These are phyloP conservation scores for Thymelicus sylvestris DNA, from an alignment of 2,888 invertebrate genomes.

Conservation along the genomic window DNA sequence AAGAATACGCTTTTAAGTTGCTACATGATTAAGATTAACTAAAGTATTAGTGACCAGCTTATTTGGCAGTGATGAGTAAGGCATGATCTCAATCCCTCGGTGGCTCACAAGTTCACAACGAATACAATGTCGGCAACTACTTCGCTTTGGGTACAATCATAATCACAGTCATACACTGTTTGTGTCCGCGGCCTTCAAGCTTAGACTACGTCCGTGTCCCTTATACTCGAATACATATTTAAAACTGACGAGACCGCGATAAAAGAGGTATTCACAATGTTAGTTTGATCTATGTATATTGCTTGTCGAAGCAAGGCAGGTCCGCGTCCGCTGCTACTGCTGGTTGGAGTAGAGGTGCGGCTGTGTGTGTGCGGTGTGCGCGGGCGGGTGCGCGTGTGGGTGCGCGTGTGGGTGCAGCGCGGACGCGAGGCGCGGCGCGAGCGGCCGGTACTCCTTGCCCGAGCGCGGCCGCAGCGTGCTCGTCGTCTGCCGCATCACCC, in stretches of 20 bases:
- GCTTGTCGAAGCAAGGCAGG: conserved; percentile 24
- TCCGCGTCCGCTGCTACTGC: conserved; percentile 48
- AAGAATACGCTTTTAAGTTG: conserved; percentile 15
- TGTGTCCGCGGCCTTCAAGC: background rate
- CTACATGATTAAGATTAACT: conserved; percentile 25
- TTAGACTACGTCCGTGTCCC: background rate
- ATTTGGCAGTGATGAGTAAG: conserved; percentile 27
- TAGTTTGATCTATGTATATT: conserved; percentile 4
- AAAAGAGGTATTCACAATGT: no score
- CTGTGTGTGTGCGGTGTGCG: conserved; percentile 24
- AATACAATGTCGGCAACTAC: conserved; percentile 10
- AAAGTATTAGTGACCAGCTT: conserved; percentile 23
- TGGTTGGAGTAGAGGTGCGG: conserved; percentile 55
- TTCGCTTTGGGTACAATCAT: background rate
- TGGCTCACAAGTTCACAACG: conserved; percentile 1
- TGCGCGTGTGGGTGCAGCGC: conserved; percentile 35
- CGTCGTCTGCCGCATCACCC: conserved; percentile 66
- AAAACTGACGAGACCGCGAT: no score
- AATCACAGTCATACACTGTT: background rate
- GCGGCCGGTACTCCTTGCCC: conserved; percentile 92
- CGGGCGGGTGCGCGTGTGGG: conserved; percentile 8
- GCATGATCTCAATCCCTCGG: conserved; percentile 23
- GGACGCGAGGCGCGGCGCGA: conserved; percentile 52
- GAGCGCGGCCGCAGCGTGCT: conserved; percentile 93
- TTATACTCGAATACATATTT: background rate